phyloP scores from a whole-genome alignment of 2,888 invertebrate genomes.

The Eristalis arbustorum region DNA sequence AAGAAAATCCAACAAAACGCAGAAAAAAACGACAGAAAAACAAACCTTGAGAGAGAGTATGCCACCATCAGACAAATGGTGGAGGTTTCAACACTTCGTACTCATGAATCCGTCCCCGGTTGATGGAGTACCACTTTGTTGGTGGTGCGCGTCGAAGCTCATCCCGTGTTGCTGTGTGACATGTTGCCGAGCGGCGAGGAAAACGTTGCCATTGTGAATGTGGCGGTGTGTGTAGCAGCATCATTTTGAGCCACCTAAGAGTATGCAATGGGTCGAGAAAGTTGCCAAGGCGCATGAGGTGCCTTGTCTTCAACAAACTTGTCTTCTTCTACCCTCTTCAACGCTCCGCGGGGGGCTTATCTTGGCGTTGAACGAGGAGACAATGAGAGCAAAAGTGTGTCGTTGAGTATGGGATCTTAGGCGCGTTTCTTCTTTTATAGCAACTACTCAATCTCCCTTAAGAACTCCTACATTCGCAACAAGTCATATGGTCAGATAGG shows the following conservation, averaged over 20 bases:
- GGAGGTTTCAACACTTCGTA: constrained; percentile 27
- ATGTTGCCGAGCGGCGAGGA: not conserved
- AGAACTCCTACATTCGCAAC: not conserved
- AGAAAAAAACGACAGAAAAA: not conserved
- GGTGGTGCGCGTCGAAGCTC: not conserved
- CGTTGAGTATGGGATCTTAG: no score
- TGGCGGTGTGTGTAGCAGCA: not conserved
- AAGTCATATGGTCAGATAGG: no score
- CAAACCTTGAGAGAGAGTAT: constrained; percentile 49
- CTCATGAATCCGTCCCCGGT: not conserved
- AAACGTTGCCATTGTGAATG: not conserved
- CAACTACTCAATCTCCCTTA: no score
- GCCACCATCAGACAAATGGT: constrained; percentile 18
- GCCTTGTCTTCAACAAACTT: no score
- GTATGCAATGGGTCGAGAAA: not conserved
- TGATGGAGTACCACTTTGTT: not conserved
- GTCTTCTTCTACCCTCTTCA: no score
- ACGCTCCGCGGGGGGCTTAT: no score
- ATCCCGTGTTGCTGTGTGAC: not conserved
- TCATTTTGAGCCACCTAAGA: not conserved
- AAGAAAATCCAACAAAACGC: not conserved
- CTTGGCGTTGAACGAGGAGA: no score
- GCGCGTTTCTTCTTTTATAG: no score
- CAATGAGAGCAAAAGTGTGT: no score
- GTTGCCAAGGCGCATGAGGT: not conserved